These are phyloP conservation scores for Sturnus vulgaris DNA, from an alignment of 2,113 vertebrate species.

Conservation along the genomic window DNA sequence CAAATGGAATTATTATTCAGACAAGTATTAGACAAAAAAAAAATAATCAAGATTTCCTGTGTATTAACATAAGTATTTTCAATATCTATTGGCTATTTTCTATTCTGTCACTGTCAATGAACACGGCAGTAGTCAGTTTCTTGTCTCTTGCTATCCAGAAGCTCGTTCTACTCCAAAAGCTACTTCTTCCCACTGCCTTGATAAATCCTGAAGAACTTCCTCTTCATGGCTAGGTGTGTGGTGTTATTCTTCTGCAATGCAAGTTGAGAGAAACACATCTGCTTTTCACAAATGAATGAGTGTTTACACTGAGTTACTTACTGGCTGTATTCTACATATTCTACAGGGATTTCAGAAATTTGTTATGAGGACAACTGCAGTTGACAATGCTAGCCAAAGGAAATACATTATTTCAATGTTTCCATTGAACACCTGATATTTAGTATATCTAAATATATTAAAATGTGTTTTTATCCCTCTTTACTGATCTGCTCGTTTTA, in stretches of 20 bases:
- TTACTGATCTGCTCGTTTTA: not conserved
- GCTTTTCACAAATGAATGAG: not conserved
- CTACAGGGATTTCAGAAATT: not conserved
- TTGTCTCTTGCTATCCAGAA: not conserved
- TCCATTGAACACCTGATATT: not conserved
- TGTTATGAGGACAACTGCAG: not conserved
- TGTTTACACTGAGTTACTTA: not conserved
- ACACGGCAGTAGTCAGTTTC: not conserved
- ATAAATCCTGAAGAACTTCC: not conserved
- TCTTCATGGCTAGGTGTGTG: not conserved
- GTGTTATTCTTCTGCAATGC: not conserved
- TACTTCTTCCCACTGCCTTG: not conserved
- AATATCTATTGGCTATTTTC: not conserved
- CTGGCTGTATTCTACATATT: not conserved
- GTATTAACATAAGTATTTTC: not conserved
- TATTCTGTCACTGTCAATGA: not conserved
- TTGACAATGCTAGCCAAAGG: not conserved
- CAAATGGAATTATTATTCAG: not conserved
- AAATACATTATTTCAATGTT: not conserved
- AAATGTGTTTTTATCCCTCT: not conserved
- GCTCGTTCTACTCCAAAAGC: not conserved
- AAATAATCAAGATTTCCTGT: not conserved
- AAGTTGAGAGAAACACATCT: not conserved
- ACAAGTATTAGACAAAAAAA: not conserved
- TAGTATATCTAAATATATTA: not conserved